A percentile compares a stretch with the other conserved stretches of the same genome.
Conservation (phyloP, 2,888 invertebrate genomes). For the Sthenelais limicola region DNA sequence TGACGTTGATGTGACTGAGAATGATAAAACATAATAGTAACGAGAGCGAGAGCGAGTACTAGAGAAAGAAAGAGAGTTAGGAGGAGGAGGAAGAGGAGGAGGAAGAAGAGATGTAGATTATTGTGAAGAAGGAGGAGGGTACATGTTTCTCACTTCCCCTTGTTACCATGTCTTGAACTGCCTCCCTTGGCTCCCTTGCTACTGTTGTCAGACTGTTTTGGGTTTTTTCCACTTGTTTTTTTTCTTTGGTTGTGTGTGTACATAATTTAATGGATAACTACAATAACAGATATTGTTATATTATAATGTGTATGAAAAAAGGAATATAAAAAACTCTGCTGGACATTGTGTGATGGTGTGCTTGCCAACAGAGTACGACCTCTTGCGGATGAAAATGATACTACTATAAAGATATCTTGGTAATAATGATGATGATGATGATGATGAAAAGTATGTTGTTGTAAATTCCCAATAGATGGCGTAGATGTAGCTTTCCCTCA, state of each 20-base stretch:
- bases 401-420: too few species aligned
- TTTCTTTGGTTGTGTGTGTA: constrained; percentile 19
- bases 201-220: constrained; percentile 37
- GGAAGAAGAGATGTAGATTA: not conserved
- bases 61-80: not conserved
- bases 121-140: not conserved
- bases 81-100: constrained; percentile 1
- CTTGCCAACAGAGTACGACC: too few species aligned
- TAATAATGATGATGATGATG: too few species aligned
- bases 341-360: too few species aligned
- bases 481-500: constrained; percentile 20
- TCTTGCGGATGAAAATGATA: too few species aligned
- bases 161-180: constrained; percentile 1
- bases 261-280: not conserved
- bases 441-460: constrained; percentile 17
- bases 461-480: not conserved
- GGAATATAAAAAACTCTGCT: too few species aligned
- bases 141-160: constrained; percentile 21
- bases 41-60: too few species aligned
- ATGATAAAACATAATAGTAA: too few species aligned
- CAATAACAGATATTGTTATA: not conserved
- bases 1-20: not conserved
- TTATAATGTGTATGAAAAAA: too few species aligned
- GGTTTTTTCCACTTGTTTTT: too few species aligned
- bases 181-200: constrained; percentile 35